Base-by-base conservation (phyloP, 2,797 vertebrate species). In the Coregonus suidteri region DNA sequence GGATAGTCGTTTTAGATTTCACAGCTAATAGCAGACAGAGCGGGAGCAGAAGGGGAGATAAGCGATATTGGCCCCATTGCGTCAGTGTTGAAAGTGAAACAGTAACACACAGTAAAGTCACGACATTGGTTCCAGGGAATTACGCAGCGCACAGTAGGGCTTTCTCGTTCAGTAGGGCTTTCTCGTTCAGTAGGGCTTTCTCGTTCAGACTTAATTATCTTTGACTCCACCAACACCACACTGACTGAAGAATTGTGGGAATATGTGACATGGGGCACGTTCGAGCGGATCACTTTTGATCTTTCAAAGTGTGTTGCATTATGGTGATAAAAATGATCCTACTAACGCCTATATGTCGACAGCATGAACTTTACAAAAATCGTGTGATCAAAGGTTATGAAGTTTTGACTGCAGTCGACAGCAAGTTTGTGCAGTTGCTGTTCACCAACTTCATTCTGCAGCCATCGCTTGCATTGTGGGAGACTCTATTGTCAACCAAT, bases 41-140 rank as follows among this genome's bases (percentile, higher is more conserved):
- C 0, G 74, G 85, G 75, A 72, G 77, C 6, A 47, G 4, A n/a
- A 59, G n/a, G 5, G 13, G 20, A 25, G 18, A 34, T 18, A 84
- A 64, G 51, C 75, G 2, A 25, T 68, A 69, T n/a, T 74, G 76
- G 69, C 68, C 83, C 20, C 78, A 77, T 77, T 85, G 89, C 88
- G 81, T 88, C 89, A 88, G 75, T 72, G 77, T 53, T 62, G 54
- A 25, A 64, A 64, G 85, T 85, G 85, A 87, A 87, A 88, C 85
- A 80, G 30, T 79, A 71, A 77, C 78, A 68, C 71, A 37, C 76
- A 54, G 81, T 82, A 30, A 73, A 88, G 90, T 90, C 90, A 91
- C 82, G 81, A 91, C 85, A 53, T 56, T 5, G 47, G 76, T 75
- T 87, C 79, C 81, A 74, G 90, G 90, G 92, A 92, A 93, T 90